phyloP scores from a whole-genome alignment of 2,113 vertebrate genomes.

The Tricholaema leucomelas region DNA sequence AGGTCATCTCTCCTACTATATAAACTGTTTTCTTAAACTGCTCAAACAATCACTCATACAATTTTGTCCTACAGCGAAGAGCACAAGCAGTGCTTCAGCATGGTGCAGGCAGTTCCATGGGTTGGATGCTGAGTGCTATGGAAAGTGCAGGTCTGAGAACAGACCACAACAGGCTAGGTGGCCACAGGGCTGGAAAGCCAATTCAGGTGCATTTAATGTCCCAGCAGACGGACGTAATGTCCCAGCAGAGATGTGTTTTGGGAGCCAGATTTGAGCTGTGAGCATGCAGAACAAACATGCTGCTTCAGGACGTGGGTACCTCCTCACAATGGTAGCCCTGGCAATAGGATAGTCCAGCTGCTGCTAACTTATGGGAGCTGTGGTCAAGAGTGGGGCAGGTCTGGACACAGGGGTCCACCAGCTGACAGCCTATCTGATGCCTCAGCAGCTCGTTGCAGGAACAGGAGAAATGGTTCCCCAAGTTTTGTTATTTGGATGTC shows the following conservation, averaged over 20 bases:
- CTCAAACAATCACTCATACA: accelerated
- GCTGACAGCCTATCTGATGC: accelerated
- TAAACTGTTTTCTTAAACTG: not conserved
- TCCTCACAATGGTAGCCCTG: not conserved
- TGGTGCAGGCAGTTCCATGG: accelerated
- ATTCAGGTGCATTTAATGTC: not conserved
- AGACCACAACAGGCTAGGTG: not conserved
- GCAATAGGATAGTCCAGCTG: not conserved
- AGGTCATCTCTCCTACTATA: accelerated
- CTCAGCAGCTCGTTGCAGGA: not conserved
- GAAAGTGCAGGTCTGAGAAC: not conserved
- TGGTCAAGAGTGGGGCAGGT: not conserved
- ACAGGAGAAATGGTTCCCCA: not conserved
- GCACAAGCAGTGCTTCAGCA: not conserved
- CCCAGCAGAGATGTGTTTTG: not conserved
- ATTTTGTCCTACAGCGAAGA: not conserved
- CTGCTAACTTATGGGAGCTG: not conserved
- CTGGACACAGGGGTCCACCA: not conserved
- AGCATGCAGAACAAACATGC: accelerated
- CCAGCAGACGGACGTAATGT: not conserved
- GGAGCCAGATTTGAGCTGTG: not conserved
- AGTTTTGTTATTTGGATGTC: not conserved
- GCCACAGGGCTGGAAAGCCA: not conserved
- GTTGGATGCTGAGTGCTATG: not conserved
- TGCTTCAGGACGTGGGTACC: not conserved